phyloP scores from a whole-genome alignment of 2,113 vertebrate species.

The Podarcis raffonei region DNA sequence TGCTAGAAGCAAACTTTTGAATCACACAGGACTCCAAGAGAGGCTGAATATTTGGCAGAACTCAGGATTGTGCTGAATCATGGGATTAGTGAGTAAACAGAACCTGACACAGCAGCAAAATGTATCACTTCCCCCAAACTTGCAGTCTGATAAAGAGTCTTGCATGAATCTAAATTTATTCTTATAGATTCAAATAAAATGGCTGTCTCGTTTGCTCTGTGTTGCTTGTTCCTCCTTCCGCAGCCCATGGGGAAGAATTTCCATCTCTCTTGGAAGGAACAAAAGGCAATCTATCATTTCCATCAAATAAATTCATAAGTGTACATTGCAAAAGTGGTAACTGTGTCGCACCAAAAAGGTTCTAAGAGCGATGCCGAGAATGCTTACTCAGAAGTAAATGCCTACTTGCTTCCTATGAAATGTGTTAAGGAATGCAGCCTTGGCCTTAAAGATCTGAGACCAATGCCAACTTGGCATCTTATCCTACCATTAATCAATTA shows the following conservation, averaged over 20 bases:
- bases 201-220: not conserved
- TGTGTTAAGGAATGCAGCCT: not conserved
- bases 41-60: not conserved
- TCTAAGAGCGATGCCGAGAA: not conserved
- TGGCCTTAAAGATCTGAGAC: no score
- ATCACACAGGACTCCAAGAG: not conserved
- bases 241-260: not conserved
- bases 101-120: not conserved
- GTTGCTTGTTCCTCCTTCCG: not conserved
- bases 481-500: no score
- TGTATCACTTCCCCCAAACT: not conserved
- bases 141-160: not conserved
- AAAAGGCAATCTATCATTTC: not conserved
- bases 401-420: not conserved
- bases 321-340: not conserved
- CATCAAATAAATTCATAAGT: not conserved
- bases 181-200: not conserved
- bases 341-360: not conserved
- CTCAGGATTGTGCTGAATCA: not conserved
- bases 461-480: no score
- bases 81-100: not conserved
- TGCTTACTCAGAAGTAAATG: not conserved
- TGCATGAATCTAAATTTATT: not conserved
- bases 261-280: not conserved
- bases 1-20: not conserved